Conservation (phyloP, 2,888 invertebrate genomes). For the Phengaris arion region DNA sequence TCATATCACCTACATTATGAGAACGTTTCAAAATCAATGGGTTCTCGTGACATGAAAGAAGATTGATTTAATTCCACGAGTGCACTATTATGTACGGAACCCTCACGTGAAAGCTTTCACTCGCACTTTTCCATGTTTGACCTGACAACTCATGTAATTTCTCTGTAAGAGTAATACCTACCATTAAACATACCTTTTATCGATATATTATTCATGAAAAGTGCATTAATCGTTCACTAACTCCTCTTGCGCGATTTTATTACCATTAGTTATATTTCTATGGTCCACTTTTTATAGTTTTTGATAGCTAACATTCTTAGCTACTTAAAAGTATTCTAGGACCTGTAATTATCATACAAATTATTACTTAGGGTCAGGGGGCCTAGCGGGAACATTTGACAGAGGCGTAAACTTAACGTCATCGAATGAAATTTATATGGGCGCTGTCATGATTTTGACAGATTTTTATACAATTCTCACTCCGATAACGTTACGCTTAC, state of each 20-base stretch:
- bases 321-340: neutral
- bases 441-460: no score
- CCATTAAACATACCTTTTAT: conserved; percentile 18
- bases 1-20: no score
- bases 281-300: conserved; percentile 20
- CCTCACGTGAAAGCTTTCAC: neutral
- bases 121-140: neutral
- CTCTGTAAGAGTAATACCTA: conserved; percentile 15
- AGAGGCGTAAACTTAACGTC: no score
- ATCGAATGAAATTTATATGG: no score
- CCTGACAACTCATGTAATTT: conserved; percentile 13
- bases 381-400: no score
- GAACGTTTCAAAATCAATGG: no score
- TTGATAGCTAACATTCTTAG: neutral
- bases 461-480: no score
- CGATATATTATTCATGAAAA: conserved; percentile 27
- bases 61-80: no score
- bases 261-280: conserved; percentile 25
- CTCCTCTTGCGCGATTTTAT: conserved; percentile 14
- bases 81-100: neutral
- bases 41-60: no score
- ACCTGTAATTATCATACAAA: conserved; percentile 20
- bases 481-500: no score
- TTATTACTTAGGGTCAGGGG: neutral
- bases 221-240: conserved; percentile 9